Base-by-base conservation (phyloP, 1,140 invertebrate species). In the Coboldia fuscipes region DNA sequence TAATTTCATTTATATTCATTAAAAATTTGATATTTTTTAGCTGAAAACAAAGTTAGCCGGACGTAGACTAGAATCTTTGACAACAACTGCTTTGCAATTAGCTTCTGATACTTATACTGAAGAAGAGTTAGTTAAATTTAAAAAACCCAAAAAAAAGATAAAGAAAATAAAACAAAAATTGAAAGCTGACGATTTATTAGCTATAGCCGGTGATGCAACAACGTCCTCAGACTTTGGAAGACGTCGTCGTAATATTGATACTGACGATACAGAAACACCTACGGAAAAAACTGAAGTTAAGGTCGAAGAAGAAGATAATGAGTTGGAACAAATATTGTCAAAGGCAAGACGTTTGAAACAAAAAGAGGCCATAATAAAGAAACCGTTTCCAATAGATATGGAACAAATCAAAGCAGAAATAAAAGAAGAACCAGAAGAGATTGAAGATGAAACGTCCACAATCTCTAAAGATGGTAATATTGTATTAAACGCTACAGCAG, bases 141-240 rank as follows among this genome's bases (percentile, higher is more conserved):
- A 94, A 51, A 97, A 97, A 57, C 65, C 80, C 19, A 96, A 90
- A 50, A 93, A 85, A 50, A 92, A 84, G 62, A 70, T 81, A 40
- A 56, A 58, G 41, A 53, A 65, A 46, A 48, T 65, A 14, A 47
- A 63, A 4, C 54, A 57, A 27, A 62, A 58, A 28, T 41, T 70
- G 0, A 70, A 66, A 38, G 68, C 67, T 2, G 68, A 72, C 34
- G 68, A 73, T 43, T 48, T 72, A 4, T 35, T 62, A 19, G 32
- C 52, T 9, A 23, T 50, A 19, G 36, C 31, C 9, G 49, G 57
- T 7, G 38, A 39, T 16, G 26, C 44, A 13, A 44, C 57, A 18
- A 50, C 60, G 38, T 48, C 63, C 13, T 51, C 58, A 30, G 60
- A 68, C 45, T 51, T 66, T 22, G 67, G 66, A 18, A 63, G 65